Base-by-base conservation (phyloP, 2,113 vertebrate species). In the Odocoileus hemionus region DNA sequence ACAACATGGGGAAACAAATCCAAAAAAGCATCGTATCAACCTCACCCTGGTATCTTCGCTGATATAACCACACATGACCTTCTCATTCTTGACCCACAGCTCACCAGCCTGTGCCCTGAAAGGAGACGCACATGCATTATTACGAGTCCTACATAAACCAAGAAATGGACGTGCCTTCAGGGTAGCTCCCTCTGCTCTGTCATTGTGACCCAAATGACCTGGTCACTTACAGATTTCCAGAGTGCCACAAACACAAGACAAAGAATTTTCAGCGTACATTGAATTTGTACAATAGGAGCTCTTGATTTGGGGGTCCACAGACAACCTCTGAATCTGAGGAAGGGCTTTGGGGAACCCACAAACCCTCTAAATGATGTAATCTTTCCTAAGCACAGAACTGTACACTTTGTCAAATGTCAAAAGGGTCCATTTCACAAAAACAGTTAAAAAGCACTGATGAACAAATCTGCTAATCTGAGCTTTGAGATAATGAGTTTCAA, bases 51-150 rank as follows among this genome's bases (percentile, higher is more conserved):
- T 99, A 89, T 99, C 99, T 98, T 99, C 99, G 95, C 99, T 99
- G 98, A 99, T 99, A 98, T 99, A 99, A 33, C 99, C 99, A 98
- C 99, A 99, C 45, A 99, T 99, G 96, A 99, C 99, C 97, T 99
- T 99, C 98, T 99, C 99, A 92, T 99, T 99, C 98, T 99, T 99
- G 16, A 99, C 99, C 99, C 99, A 99, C 21, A 99, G 99, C 78
- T 99, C 99, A 97, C 99, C 99, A 88, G 99, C 99, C 98, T 99
- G 99, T 1, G 99, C 99, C 98, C 99, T 99, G 86, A n/a, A 97
- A 98, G 79, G 74, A 94, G 94, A 58, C 60, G 50, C 47, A 89
- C 14, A 84, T 4, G 45, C 15, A 19, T 96, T 95, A 95, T 30
- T 96, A 13, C 43, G 36, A 39, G 25, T 74, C 33, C 88, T 28